Evolutionary conservation across 1,140 invertebrate genomes (phyloP).

Genomic region (Phymorhynchus buccinoides): DNA sequence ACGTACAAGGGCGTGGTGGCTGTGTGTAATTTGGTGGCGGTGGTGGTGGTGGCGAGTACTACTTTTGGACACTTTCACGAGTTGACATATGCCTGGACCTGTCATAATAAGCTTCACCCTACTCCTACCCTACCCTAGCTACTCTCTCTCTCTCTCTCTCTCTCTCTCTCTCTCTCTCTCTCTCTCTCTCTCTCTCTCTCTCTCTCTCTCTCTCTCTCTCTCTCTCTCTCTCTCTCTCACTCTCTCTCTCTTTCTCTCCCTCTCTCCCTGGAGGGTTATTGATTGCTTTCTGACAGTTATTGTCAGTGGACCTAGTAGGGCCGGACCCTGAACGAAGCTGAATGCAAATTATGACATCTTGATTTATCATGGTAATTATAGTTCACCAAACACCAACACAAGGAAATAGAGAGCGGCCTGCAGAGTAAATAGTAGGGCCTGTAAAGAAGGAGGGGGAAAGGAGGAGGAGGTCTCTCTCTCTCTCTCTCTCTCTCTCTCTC

Average conservation of each 20-base stretch:
- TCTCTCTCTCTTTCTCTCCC: background rate
- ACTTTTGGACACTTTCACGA: too few species aligned
- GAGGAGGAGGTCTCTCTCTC: background rate
- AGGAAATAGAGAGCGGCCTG: background rate
- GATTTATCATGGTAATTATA: slow-evolving; percentile 43
- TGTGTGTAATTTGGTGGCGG: background rate
- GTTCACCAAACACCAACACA: slow-evolving; percentile 32
- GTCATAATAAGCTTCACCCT: background rate
- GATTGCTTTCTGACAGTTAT: slow-evolving; percentile 43
- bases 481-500: background rate
- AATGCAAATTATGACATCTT: slow-evolving; percentile 51
- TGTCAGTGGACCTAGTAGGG: slow-evolving; percentile 17
- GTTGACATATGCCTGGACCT: background rate
- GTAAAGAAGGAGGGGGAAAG: background rate
- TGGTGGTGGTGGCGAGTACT: background rate
- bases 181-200: background rate
- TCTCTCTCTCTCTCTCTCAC: background rate
- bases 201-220: background rate
- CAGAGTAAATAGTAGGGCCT: background rate
- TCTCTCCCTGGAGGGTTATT: slow-evolving; percentile 27
- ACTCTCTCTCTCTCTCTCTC: background rate
- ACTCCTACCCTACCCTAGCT: background rate
- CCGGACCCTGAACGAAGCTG: slow-evolving; percentile 17
- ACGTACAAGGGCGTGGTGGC: background rate
- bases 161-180: background rate